A percentile compares a stretch with the other conserved stretches of the same genome.
phyloP scores from a whole-genome alignment of 2,888 invertebrate species.

The Limenitis camilla region DNA sequence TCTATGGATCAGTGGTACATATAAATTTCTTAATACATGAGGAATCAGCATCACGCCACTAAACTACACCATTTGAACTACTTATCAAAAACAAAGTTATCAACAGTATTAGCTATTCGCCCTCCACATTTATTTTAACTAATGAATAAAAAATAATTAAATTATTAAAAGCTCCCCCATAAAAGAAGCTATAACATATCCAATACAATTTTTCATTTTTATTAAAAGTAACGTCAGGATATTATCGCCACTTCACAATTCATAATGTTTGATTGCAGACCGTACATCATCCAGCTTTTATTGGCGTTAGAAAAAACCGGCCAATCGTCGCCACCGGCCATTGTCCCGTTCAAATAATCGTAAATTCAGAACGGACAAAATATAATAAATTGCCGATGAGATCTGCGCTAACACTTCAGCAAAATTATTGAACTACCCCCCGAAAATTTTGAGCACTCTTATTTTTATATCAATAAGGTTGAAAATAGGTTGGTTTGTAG shows the following conservation, averaged over 20 bases:
- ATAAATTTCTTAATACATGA: no score
- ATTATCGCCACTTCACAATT: slow-evolving; percentile 33
- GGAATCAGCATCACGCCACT: no score
- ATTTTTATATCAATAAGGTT: slow-evolving; percentile 27
- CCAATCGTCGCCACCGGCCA: slow-evolving; percentile 60
- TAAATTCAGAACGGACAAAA: slow-evolving; percentile 72
- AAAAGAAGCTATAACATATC: slow-evolving; percentile 15
- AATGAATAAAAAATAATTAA: slow-evolving; percentile 7
- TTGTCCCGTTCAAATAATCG: slow-evolving; percentile 69
- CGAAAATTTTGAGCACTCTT: slow-evolving; percentile 28
- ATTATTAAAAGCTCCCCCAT: slow-evolving; percentile 14
- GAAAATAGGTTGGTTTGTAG: slow-evolving; percentile 33
- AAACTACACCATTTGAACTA: no score
- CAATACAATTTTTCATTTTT: slow-evolving; percentile 23
- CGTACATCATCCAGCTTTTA: slow-evolving; percentile 42
- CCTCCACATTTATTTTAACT: neutral
- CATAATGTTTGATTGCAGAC: slow-evolving; percentile 31
- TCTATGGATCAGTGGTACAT: no score
- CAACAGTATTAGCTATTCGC: no score
- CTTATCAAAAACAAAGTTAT: no score
- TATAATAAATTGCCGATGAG: slow-evolving; percentile 75
- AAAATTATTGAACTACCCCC: slow-evolving; percentile 28
- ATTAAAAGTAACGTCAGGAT: slow-evolving; percentile 25
- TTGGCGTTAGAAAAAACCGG: slow-evolving; percentile 61
- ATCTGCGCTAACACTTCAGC: slow-evolving; percentile 62